A percentile compares a stretch with the other conserved stretches of the same genome.
phyloP scores from a whole-genome alignment of 53 echinoderm and acorn worm genomes.

The Luidia sarsii region DNA sequence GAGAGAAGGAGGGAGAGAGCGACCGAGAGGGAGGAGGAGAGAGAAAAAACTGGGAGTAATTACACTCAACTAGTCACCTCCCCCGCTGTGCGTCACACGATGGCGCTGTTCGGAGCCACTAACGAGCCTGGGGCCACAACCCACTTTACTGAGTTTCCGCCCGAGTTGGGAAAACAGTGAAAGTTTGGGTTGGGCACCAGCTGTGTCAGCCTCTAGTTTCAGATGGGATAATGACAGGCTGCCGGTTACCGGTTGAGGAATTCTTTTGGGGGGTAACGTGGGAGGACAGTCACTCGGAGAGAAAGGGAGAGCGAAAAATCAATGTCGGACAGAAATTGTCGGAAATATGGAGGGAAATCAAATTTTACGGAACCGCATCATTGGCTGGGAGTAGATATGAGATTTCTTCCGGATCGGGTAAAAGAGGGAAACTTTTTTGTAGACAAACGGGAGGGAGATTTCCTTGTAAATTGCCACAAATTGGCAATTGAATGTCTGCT shows the following conservation, averaged over 20 bases:
- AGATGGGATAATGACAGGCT: slow-evolving; percentile 2
- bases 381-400: too few species aligned
- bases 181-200: slow-evolving; percentile 48
- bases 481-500: too few species aligned
- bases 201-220: slow-evolving; percentile 54
- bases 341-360: too few species aligned
- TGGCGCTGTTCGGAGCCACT: slow-evolving; percentile 33
- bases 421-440: too few species aligned
- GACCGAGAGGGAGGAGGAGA: not conserved
- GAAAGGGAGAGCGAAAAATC: too few species aligned
- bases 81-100: slow-evolving; percentile 47
- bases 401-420: too few species aligned
- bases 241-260: not conserved
- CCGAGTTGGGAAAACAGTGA: slow-evolving; percentile 46
- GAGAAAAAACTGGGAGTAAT: slow-evolving; percentile 21
- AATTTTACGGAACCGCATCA: too few species aligned
- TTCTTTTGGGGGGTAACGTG: too few species aligned
- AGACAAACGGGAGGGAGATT: too few species aligned
- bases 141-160: slow-evolving; percentile 23
- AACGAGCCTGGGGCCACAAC: slow-evolving; percentile 33
- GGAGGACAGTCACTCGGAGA: too few species aligned
- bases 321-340: not conserved
- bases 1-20: slow-evolving; percentile 17
- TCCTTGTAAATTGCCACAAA: too few species aligned
- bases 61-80: slow-evolving; percentile 43